These are phyloP conservation scores for Operophtera brumata DNA, from an alignment of 2,888 invertebrate genomes.

Conservation along the genomic window DNA sequence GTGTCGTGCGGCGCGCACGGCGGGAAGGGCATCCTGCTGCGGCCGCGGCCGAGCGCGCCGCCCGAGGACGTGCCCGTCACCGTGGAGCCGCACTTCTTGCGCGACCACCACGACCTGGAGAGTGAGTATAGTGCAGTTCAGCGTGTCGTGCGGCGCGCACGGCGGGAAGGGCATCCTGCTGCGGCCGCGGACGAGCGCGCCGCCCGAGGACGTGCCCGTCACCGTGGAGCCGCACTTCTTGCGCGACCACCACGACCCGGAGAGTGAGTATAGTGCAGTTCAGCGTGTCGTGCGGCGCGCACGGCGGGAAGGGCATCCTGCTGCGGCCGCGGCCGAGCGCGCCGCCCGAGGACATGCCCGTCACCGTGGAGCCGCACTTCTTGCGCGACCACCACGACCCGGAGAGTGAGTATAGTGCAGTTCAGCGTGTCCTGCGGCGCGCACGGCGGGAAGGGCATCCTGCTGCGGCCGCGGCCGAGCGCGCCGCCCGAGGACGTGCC, in stretches of 20 bases:
- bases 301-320: slow-evolving; percentile 90
- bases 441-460: slow-evolving; percentile 89
- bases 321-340: slow-evolving; percentile 86
- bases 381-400: slow-evolving; percentile 69
- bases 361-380: slow-evolving; percentile 93
- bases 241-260: slow-evolving; percentile 58
- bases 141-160: slow-evolving; percentile 83
- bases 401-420: slow-evolving; percentile 51
- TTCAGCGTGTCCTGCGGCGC: slow-evolving; percentile 85
- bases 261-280: slow-evolving; percentile 57
- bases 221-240: slow-evolving; percentile 92
- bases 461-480: slow-evolving; percentile 86
- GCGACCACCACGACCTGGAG: slow-evolving; percentile 52
- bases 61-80: slow-evolving; percentile 84
- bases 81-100: slow-evolving; percentile 92
- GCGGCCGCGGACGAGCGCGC: slow-evolving; percentile 83
- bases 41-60: slow-evolving; percentile 83
- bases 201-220: slow-evolving; percentile 82
- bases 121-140: slow-evolving; percentile 56
- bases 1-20: slow-evolving; percentile 83
- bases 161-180: slow-evolving; percentile 92
- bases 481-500: slow-evolving; percentile 86
- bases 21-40: slow-evolving; percentile 92
- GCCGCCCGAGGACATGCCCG: slow-evolving; percentile 85
- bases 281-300: slow-evolving; percentile 83